phyloP scores from a whole-genome alignment of 2,888 invertebrate species.

The Lepidocyrtinus sp. region DNA sequence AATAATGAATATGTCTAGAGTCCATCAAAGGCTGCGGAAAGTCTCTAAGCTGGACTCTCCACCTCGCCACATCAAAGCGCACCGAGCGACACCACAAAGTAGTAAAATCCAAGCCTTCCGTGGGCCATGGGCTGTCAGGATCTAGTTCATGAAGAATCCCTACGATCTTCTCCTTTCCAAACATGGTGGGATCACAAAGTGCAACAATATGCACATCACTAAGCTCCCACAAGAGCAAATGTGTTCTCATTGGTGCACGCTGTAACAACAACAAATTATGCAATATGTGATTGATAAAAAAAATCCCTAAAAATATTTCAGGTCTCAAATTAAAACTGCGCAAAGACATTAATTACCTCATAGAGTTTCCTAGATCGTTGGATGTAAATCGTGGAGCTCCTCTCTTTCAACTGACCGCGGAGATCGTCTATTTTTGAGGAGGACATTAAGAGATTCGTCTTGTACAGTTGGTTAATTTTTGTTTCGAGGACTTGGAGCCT shows the following conservation, averaged over 20 bases:
- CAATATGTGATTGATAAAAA: background rate
- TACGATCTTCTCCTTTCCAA: slow-evolving; percentile 85
- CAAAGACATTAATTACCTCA: slow-evolving; percentile 71
- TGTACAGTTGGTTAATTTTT: slow-evolving; percentile 86
- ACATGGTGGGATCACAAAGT: slow-evolving; percentile 89
- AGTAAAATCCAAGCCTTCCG: slow-evolving; percentile 88
- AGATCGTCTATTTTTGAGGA: slow-evolving; percentile 91
- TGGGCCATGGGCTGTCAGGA: slow-evolving; percentile 91
- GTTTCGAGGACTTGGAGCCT: slow-evolving; percentile 90
- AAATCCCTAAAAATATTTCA: background rate
- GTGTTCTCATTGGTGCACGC: slow-evolving; percentile 78
- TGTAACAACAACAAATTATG: slow-evolving; percentile 13
- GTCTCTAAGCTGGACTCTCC: slow-evolving; percentile 92
- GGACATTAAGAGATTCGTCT: slow-evolving; percentile 86
- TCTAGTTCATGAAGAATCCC: slow-evolving; percentile 86
- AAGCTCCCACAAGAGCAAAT: slow-evolving; percentile 91
- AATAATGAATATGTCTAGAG: slow-evolving; percentile 86
- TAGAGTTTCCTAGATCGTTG: slow-evolving; percentile 87
- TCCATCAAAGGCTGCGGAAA: slow-evolving; percentile 95
- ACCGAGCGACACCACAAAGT: slow-evolving; percentile 95
- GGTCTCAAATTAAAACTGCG: background rate
- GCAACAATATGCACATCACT: slow-evolving; percentile 82
- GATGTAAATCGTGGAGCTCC: slow-evolving; percentile 96
- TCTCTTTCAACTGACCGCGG: slow-evolving; percentile 87
- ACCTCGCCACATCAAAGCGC: slow-evolving; percentile 84